phyloP scores from a whole-genome alignment of 1,140 invertebrate species.

The Halyomorpha halys region DNA sequence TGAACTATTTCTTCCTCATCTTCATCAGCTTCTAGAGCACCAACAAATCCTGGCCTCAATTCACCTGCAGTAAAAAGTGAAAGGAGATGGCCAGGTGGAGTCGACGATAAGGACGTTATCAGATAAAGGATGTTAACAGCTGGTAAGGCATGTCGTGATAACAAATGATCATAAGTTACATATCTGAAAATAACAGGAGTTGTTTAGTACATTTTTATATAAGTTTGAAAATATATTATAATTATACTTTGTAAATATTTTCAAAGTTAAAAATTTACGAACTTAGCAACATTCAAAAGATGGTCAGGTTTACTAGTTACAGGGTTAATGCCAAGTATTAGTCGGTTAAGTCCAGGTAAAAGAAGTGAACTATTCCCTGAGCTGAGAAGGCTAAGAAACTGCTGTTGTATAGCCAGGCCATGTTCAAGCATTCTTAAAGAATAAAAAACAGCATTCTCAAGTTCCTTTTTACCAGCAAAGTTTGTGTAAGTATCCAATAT shows the following conservation, averaged over 20 bases:
- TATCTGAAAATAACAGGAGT: conserved; percentile 37
- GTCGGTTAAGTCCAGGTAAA: conserved; percentile 61
- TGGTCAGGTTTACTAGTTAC: conserved; percentile 64
- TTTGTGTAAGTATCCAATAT: conserved; percentile 59
- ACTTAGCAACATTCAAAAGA: conserved; percentile 65
- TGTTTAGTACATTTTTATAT: background rate
- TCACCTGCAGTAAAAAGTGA: conserved; percentile 51
- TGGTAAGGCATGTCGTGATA: conserved; percentile 55
- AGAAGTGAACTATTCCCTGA: conserved; percentile 46
- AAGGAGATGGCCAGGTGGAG: conserved; percentile 56
- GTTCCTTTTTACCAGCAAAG: conserved; percentile 52
- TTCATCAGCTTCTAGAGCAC: conserved; percentile 68
- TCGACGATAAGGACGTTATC: conserved; percentile 49
- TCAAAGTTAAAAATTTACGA: conserved; percentile 22
- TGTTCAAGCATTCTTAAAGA: conserved; percentile 57
- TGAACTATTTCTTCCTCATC: conserved; percentile 33
- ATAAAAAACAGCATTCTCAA: conserved; percentile 55
- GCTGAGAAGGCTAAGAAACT: conserved; percentile 50
- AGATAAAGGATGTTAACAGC: conserved; percentile 59
- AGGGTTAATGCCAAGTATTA: conserved; percentile 73
- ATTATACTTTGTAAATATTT: background rate
- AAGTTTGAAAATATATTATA: background rate
- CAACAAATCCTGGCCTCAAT: conserved; percentile 75
- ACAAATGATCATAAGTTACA: conserved; percentile 56
- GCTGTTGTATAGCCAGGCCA: conserved; percentile 50